A percentile compares a stretch with the other conserved stretches of the same genome.
Evolutionary conservation across 35 echinoderm and acorn worm genomes (phyloP).

Genomic region (Apostichopus parvimensis): DNA sequence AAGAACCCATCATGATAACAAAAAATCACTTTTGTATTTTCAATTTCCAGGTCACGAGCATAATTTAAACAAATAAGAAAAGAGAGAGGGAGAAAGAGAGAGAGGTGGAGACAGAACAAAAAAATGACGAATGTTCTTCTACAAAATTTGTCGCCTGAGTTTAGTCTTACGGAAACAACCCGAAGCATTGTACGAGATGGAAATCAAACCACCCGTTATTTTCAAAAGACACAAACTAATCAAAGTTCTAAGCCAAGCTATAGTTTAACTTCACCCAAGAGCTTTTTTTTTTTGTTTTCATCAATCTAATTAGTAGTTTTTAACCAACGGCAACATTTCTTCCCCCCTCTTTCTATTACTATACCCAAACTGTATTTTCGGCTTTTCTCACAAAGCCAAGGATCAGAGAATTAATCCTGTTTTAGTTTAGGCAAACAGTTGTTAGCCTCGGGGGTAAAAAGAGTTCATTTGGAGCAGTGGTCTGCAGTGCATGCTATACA

Average conservation of each 20-base stretch:
- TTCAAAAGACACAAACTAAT: neutral
- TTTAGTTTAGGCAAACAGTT: constrained; percentile 22
- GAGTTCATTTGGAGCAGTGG: neutral
- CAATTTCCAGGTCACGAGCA: neutral
- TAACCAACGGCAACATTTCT: constrained; percentile 27
- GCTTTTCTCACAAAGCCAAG: neutral
- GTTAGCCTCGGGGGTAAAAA: constrained; percentile 15
- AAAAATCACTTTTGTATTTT: neutral
- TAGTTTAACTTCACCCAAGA: neutral
- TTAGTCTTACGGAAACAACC: neutral
- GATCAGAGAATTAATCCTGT: constrained; percentile 40
- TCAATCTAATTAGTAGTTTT: constrained; percentile 32
- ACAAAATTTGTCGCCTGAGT: neutral
- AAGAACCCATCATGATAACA: no score
- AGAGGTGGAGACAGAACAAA: no score
- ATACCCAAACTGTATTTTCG: neutral
- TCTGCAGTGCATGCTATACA: neutral
- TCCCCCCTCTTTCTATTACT: neutral
- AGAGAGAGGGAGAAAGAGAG: neutral
- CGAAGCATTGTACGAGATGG: neutral
- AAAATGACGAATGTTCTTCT: neutral
- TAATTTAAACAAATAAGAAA: neutral
- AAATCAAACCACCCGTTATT: neutral
- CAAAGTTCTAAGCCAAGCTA: neutral
- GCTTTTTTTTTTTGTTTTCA: constrained; percentile 40